Percentiles rank a stretch among this genome's conserved stretches.
Conservation (phyloP, 2,797 vertebrate genomes). For the Phylloscopus collybita region DNA sequence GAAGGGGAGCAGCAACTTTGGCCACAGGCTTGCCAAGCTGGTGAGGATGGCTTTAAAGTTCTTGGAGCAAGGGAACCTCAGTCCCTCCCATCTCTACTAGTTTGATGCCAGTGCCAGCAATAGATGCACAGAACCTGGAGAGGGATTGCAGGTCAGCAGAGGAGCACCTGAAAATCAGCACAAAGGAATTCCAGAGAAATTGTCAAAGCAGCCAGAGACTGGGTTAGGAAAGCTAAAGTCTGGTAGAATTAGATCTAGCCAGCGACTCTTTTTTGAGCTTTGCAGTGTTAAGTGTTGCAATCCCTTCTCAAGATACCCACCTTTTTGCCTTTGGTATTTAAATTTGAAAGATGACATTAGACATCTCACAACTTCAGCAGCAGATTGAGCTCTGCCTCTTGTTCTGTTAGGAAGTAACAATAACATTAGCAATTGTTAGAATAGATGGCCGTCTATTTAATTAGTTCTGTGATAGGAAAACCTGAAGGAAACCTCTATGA, state of each 20-base stretch:
- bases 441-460: not conserved
- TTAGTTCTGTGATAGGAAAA: not conserved
- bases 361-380: not conserved
- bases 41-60: not conserved
- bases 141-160: not conserved
- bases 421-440: not conserved
- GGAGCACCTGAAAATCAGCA: not conserved
- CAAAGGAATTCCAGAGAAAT: not conserved
- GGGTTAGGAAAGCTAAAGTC: not conserved
- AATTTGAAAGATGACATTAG: conserved; percentile 13
- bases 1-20: not conserved
- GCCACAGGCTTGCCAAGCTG: not conserved
- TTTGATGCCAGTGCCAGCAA: not conserved
- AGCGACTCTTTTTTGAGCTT: not conserved
- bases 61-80: not conserved
- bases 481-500: not conserved
- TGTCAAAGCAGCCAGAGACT: not conserved
- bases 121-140: not conserved
- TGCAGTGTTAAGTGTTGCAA: not conserved
- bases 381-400: not conserved
- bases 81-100: not conserved
- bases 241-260: not conserved
- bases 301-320: not conserved
- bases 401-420: not conserved
- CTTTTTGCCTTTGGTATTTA: conserved; percentile 24